Percentiles rank a stretch among this genome's conserved stretches.
phyloP scores from a whole-genome alignment of 2,888 invertebrate species.

The Charanyca ferruginea region DNA sequence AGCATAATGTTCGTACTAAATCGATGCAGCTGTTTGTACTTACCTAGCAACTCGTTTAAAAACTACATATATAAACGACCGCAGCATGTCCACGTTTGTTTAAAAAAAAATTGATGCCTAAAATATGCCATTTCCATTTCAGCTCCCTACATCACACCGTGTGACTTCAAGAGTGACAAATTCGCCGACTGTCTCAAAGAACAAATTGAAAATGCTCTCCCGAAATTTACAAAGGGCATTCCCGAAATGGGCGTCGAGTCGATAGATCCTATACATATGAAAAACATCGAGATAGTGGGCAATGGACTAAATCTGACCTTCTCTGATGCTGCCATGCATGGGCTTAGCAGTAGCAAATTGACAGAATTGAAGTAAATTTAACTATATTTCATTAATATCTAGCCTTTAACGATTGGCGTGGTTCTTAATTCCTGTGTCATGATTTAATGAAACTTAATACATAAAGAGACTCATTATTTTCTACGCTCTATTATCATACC shows the following conservation, averaged over 20 bases:
- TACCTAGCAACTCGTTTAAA: not conserved
- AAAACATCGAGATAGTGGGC: slow-evolving; percentile 82
- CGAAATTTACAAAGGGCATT: slow-evolving; percentile 82
- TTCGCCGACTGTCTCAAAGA: slow-evolving; percentile 76
- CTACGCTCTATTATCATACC: not conserved
- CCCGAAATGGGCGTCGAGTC: slow-evolving; percentile 82
- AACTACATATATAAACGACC: too few relatives aligned
- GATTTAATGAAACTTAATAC: not conserved
- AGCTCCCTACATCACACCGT: slow-evolving; percentile 84
- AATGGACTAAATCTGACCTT: slow-evolving; percentile 81
- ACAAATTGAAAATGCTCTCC: slow-evolving; percentile 77
- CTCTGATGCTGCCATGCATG: slow-evolving; percentile 78
- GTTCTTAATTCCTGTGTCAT: not conserved
- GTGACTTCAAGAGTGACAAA: slow-evolving; percentile 70
- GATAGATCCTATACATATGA: slow-evolving; percentile 80
- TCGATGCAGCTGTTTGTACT: too few relatives aligned
- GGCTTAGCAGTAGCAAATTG: slow-evolving; percentile 75
- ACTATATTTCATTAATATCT: not conserved
- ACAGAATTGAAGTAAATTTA: slow-evolving; percentile 80
- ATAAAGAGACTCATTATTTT: not conserved
- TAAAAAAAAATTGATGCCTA: not conserved
- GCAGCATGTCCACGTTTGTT: not conserved
- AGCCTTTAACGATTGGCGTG: not conserved
- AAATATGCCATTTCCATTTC: slow-evolving; percentile 65
- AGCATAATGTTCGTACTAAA: too few relatives aligned